Percentiles rank a stretch among this genome's conserved stretches.
Conservation (phyloP, 1,140 invertebrate species). For the honey bee (Apis mellifera) region Amel_HAv3.1 CM009933.2:6701001-6701500, state of each 20-base stretch:
- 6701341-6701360: not conserved
- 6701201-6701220: not conserved
- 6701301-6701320: not conserved
- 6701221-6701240: not conserved
- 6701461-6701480: too few relatives aligned
- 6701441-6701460: too few relatives aligned
- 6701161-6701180: slow-evolving; percentile 8
- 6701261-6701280: not conserved
- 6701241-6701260: not conserved
- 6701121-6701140: not conserved
- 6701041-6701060: not conserved
- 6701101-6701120: not conserved
- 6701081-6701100: too few relatives aligned
- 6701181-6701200: not conserved
- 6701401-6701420: too few relatives aligned
- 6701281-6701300: not conserved
- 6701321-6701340: not conserved
- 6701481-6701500: too few relatives aligned
- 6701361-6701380: too few relatives aligned
- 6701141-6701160: not conserved
- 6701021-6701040: too few relatives aligned
- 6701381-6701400: too few relatives aligned
- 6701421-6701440: too few relatives aligned
- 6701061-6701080: not conserved
- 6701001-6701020: slow-evolving; percentile 23